Percentiles rank a stretch among this genome's conserved stretches.
phyloP scores from a whole-genome alignment of 2,888 invertebrate species.

The Danaus chrysippus region DNA sequence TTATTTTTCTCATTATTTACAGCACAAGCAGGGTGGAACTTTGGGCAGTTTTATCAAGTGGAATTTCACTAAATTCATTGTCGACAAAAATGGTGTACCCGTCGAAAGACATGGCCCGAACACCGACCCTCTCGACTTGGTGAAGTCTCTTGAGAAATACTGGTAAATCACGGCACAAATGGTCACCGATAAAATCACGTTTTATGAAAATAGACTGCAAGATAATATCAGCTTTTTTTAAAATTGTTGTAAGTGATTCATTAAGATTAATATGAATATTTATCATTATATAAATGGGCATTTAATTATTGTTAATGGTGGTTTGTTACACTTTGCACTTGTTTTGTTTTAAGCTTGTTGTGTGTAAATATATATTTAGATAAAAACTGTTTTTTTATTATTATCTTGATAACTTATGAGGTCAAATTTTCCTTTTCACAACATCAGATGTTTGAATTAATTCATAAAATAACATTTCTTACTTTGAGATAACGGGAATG shows the following conservation, averaged over 20 bases:
- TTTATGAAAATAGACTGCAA: too few species aligned
- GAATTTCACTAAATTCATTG: constrained; percentile 92
- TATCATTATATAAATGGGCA: not conserved
- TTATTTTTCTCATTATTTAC: constrained; percentile 30
- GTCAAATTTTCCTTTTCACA: too few species aligned
- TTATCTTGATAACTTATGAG: not conserved
- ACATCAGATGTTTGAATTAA: too few species aligned
- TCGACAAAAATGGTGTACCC: constrained; percentile 84
- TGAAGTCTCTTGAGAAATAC: constrained; percentile 77
- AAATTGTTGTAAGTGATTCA: too few species aligned
- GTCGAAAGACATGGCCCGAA: constrained; percentile 83
- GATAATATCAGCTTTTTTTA: too few species aligned
- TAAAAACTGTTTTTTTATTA: not conserved
- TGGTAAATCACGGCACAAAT: constrained; percentile 50
- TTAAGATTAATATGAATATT: too few species aligned
- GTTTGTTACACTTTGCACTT: not conserved
- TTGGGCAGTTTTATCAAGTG: constrained; percentile 86
- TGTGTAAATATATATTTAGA: not conserved
- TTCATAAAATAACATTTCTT: too few species aligned
- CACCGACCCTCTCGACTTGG: constrained; percentile 73
- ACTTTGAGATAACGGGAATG: too few species aligned
- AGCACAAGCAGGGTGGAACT: constrained; percentile 76
- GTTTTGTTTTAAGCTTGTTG: not conserved
- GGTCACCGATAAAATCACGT: too few species aligned
- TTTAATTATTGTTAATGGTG: not conserved